Base-by-base conservation (phyloP, 2,888 invertebrate species). In the Heliconius ismenius region DNA sequence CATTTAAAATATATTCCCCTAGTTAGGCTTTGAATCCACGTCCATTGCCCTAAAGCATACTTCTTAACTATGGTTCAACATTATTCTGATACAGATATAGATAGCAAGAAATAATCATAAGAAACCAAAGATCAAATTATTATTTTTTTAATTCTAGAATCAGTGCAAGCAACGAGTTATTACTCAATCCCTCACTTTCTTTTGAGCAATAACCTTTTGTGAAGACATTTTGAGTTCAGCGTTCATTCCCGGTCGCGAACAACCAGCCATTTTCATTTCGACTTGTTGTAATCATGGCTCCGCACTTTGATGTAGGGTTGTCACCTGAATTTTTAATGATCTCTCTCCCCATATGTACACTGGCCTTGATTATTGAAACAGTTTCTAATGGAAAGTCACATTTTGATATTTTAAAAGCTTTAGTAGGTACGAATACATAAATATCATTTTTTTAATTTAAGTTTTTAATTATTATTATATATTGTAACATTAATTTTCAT, bases 251-350 rank as follows among this genome's bases (percentile, higher is more conserved):
- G 28, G 76, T 67, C 65, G 75, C 63, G 73, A 65, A 75, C 73
- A 79, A 77, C 73, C 77, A 79, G 77, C 73, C 75, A 73, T 79
- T 79, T 79, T 76, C 77, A 79, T 79, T 79, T 77, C 65, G 70
- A 26, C 75, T 75, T 73, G 75, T 79, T 79, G 79, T 79, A 77
- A 77, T 79, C 79, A 79, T 77, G 79, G 65, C 64, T 39, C 65
- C 70, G 70, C 69, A 75, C 73, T 68, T 32, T 64, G 36, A 15
- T 43, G 15, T 49, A 79, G 79, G 75, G 79, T 62, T 79, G 39
- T 65, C 65, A 39, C 39, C 36, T 65, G 13, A 43, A 67, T 43
- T 24, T 67, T 67, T 43, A 39, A 67, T 67, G 39, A 36, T 24
- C 67, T 67, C 67, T n/a, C 67, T 24, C 67, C 39, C 24, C 15